These are phyloP conservation scores for Cryptus viduatorius DNA, from an alignment of 2,888 invertebrate genomes.

Conservation along the genomic window DNA sequence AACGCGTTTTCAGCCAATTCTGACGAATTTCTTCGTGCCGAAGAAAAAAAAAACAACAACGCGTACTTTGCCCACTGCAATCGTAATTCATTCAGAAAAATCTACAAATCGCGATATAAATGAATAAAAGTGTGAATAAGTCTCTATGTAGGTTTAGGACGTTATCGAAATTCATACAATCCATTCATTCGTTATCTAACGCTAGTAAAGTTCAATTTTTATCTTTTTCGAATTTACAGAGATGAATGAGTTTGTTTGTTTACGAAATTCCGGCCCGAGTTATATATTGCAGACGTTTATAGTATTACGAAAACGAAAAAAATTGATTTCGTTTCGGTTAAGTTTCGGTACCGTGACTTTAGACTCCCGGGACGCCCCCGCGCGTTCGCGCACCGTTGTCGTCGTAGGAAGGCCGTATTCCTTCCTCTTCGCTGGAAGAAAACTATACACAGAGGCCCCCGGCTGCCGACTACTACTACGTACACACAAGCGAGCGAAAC, in stretches of 20 bases:
- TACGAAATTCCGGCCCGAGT: conserved; percentile 32
- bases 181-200: conserved; percentile 7
- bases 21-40: conserved; percentile 39
- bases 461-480: conserved; percentile 66
- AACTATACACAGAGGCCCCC: conserved; percentile 38
- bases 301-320: conserved; percentile 34
- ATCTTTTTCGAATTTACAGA: not conserved
- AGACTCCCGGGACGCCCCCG: conserved; percentile 71
- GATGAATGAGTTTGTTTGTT: conserved; percentile 30
- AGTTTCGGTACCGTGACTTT: conserved; percentile 28
- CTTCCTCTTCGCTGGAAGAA: conserved; percentile 72
- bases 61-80: conserved; percentile 12
- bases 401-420: conserved; percentile 80
- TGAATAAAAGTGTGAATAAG: conserved; percentile 10
- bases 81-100: not conserved
- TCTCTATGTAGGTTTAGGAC: conserved; percentile 4
- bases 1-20: conserved; percentile 38
- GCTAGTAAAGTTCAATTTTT: not conserved
- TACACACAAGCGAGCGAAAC: conserved; percentile 13
- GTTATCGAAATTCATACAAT: conserved; percentile 11
- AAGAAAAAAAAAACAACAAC: not conserved
- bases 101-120: not conserved
- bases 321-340: conserved; percentile 62
- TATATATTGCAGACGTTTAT: conserved; percentile 1
- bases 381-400: conserved; percentile 63